phyloP scores from a whole-genome alignment of 1,140 invertebrate species.

The Drosophila orena region DNA sequence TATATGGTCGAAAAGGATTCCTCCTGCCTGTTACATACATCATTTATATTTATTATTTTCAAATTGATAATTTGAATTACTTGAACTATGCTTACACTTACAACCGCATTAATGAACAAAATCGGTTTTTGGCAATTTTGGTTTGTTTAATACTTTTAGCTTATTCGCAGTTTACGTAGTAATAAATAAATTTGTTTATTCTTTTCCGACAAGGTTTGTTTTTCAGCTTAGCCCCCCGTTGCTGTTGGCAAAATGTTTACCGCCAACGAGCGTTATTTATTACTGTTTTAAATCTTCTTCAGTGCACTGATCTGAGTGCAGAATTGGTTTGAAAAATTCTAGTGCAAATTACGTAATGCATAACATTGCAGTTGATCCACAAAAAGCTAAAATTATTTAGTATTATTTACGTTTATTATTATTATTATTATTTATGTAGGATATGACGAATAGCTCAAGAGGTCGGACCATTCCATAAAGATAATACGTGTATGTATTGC shows the following conservation, averaged over 20 bases:
- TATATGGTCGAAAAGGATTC: no score
- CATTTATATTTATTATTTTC: no score
- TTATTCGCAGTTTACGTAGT: no score
- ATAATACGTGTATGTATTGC: constrained; percentile 22
- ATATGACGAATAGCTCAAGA: constrained; percentile 24
- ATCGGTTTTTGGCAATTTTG: no score
- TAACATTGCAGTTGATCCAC: constrained; percentile 24
- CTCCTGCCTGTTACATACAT: no score
- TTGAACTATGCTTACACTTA: no score
- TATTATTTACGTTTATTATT: no score
- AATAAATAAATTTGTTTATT: constrained; percentile 11
- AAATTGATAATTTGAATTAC: no score
- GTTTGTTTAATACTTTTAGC: no score
- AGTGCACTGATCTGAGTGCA: not conserved
- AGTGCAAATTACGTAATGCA: constrained; percentile 24
- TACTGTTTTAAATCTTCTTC: not conserved
- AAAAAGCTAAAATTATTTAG: constrained; percentile 38
- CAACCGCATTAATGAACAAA: no score
- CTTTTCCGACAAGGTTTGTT: not conserved
- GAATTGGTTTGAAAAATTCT: not conserved
- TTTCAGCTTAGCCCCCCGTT: not conserved
- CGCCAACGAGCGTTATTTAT: constrained; percentile 11
- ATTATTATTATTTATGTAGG: constrained; percentile 24
- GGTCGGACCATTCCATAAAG: constrained; percentile 21
- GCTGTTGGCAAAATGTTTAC: constrained; percentile 14